phyloP scores from a whole-genome alignment of 2,888 invertebrate species.

The Platerodrilus igneus region DNA sequence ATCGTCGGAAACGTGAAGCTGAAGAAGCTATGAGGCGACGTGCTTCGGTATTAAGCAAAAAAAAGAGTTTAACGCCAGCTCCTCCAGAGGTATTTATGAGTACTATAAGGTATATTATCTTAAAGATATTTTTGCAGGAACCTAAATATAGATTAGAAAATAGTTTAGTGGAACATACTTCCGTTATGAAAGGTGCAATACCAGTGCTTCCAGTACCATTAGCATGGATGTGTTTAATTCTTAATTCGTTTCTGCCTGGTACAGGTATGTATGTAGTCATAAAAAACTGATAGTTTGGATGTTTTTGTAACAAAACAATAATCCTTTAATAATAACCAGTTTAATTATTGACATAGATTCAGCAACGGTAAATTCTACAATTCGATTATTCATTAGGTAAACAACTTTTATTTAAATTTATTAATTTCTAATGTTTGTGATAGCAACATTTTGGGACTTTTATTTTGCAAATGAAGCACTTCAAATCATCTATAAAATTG shows the following conservation, averaged over 20 bases:
- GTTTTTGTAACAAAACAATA: not conserved
- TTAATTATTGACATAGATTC: too few relatives aligned
- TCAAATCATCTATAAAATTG: too few relatives aligned
- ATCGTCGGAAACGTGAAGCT: slow-evolving; percentile 15
- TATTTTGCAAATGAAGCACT: too few relatives aligned
- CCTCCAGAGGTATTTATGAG: slow-evolving; percentile 10
- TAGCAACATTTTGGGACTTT: too few relatives aligned
- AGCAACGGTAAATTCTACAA: too few relatives aligned
- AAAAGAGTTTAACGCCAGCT: slow-evolving; percentile 59
- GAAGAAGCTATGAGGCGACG: slow-evolving; percentile 54
- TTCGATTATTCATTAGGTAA: too few relatives aligned
- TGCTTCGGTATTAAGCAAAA: slow-evolving; percentile 61
- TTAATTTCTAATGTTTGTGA: too few relatives aligned
- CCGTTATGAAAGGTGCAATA: slow-evolving; percentile 87
- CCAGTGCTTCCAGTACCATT: slow-evolving; percentile 83
- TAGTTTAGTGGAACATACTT: slow-evolving; percentile 74
- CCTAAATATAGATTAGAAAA: slow-evolving; percentile 70
- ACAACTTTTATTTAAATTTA: too few relatives aligned
- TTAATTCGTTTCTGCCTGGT: slow-evolving; percentile 76
- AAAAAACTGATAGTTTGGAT: not conserved
- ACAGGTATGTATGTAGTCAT: slow-evolving; percentile 64
- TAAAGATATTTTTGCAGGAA: slow-evolving; percentile 52
- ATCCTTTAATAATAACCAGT: too few relatives aligned
- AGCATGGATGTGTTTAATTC: slow-evolving; percentile 82
- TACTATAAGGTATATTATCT: too few relatives aligned